Base-by-base conservation (phyloP, 2,888 invertebrate species). In the Spatulosminthurus flaviceps region DNA sequence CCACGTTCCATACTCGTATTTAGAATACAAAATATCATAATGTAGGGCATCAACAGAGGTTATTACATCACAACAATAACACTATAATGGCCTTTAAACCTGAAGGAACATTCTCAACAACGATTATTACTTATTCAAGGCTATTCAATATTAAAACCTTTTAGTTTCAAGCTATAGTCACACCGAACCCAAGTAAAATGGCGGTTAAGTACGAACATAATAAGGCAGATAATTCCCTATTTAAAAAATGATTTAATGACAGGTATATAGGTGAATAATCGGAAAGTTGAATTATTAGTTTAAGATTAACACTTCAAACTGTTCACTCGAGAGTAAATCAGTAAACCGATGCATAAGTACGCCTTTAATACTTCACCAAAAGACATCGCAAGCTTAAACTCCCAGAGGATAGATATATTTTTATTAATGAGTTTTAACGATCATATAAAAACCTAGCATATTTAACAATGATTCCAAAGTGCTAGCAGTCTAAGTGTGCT, bases 51-150 rank as follows among this genome's bases (percentile, higher is more conserved):
- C 34, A 34, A 34, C 34, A 51, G 19, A 51, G 16, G 16, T 51
- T 13, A 51, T 51, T 51, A 51, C 51, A 51, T n/a, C n/a, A n/a
- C n/a, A 51, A 51, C n/a, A 19, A 51, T n/a, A 51, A 51, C 51
- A n/a, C 16, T 9, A 34, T 34, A 34, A 34, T 34, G 4, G 9
- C 5, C 16, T 51, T 51, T 51, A 19, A 51, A 13, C 51, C 16
- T 19, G 16, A 5, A 51, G 16, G 51, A 51, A 13, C 51, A 51
- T 51, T 51, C 16, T n/a, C n/a, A n/a, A 51, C 16, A 51, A n/a
- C n/a, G 16, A 51, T 51, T 51, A 51, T 51, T 51, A 51, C 51
- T 51, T n/a, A 51, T n/a, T 11, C 51, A 51, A 51, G 51, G 51
- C n/a, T 51, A 51, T 34, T 34, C 34, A 34, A 34, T 34, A 34